phyloP scores from a whole-genome alignment of 1,140 invertebrate genomes.

The Bombus affinis region DNA sequence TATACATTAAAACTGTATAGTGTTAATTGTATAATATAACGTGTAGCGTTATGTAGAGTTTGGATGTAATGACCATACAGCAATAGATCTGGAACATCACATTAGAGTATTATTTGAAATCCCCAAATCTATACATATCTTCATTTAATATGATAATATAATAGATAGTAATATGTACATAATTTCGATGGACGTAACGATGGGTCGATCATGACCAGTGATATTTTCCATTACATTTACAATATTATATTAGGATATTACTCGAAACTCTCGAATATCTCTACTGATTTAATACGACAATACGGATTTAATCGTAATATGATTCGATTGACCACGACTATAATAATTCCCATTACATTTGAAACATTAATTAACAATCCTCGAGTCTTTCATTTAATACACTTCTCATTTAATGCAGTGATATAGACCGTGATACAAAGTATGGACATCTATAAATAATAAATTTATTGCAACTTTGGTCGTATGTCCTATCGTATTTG shows the following conservation, averaged over 20 bases:
- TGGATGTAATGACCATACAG: background rate
- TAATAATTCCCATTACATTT: background rate
- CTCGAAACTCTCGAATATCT: background rate
- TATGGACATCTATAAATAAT: background rate
- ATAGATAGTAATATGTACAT: background rate
- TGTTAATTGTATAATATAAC: background rate
- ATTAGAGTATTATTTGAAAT: background rate
- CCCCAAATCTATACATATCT: no score
- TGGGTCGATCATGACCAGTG: no score
- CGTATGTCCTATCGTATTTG: no score
- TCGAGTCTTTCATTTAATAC: background rate
- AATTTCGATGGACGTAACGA: no score
- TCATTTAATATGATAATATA: background rate
- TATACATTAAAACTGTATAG: background rate
- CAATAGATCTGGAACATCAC: background rate
- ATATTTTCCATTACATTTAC: background rate
- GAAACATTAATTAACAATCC: background rate
- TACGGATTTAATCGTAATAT: no score
- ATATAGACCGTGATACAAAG: background rate
- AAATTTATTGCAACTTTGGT: background rate
- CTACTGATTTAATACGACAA: no score
- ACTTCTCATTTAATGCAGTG: background rate
- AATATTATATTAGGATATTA: background rate
- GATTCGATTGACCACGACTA: no score
- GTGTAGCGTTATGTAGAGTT: background rate